Conservation (phyloP, 1,140 invertebrate genomes). For the Hylyphantes graminicola region DNA sequence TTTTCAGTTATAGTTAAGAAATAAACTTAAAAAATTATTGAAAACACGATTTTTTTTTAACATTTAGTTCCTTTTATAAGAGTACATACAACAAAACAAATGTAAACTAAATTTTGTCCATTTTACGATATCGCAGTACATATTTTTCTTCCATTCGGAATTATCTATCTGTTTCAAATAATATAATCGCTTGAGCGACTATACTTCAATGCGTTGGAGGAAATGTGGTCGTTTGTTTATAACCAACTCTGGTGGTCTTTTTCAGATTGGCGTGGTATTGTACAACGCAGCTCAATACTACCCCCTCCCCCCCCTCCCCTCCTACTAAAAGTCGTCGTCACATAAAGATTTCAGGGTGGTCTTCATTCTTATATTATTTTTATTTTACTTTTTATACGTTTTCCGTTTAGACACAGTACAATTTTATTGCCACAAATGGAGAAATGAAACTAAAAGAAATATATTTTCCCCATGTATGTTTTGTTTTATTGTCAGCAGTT, state of each 20-base stretch:
- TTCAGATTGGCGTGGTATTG: background rate
- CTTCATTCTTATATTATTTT: background rate
- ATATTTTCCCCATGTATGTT: background rate
- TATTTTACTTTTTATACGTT: background rate
- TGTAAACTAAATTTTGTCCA: no score
- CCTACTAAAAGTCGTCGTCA: constrained; percentile 1
- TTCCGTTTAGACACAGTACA: background rate
- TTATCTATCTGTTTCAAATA: no score
- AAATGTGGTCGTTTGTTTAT: constrained; percentile 8
- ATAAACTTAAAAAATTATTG: no score
- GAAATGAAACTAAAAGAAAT: background rate
- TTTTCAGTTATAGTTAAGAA: no score
- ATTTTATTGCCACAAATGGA: constrained; percentile 15
- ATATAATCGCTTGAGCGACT: no score
- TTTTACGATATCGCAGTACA: no score
- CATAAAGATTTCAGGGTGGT: constrained; percentile 18
- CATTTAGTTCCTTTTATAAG: no score
- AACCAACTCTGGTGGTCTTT: background rate
- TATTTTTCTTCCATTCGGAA: no score
- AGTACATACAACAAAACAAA: no score
- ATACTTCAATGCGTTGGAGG: no score
- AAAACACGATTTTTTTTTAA: no score
- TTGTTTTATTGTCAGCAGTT: no score
- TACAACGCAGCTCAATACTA: background rate
- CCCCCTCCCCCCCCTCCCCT: background rate